phyloP scores from a whole-genome alignment of 1,140 invertebrate genomes.

The Drosophila insularis region DNA sequence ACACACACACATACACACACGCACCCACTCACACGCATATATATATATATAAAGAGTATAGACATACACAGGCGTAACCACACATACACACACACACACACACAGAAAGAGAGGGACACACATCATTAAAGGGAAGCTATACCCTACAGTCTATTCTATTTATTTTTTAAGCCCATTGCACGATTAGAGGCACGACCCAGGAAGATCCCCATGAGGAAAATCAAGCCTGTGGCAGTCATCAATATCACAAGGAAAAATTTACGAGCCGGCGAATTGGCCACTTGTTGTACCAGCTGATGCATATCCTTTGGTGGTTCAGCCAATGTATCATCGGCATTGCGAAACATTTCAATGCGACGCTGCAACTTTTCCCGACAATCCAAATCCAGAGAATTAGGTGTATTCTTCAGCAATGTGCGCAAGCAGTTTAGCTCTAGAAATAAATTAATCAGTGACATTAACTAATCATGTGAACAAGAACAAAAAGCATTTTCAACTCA shows the following conservation, averaged over 20 bases:
- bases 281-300: slow-evolving; percentile 87
- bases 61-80: slow-evolving; percentile 49
- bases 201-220: slow-evolving; percentile 92
- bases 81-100: slow-evolving; percentile 29
- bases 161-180: slow-evolving; percentile 87
- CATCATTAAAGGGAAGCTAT: slow-evolving; percentile 31
- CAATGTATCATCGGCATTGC: slow-evolving; percentile 89
- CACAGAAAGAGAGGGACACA: slow-evolving; percentile 23
- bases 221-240: slow-evolving; percentile 87
- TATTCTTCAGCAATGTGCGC: slow-evolving; percentile 87
- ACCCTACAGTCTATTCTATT: slow-evolving; percentile 65
- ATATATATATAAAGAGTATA: slow-evolving; percentile 27
- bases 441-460: neutral
- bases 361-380: slow-evolving; percentile 91
- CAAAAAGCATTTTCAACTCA: slow-evolving; percentile 83
- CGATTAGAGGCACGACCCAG: slow-evolving; percentile 91
- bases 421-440: slow-evolving; percentile 92
- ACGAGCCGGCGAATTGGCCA: slow-evolving; percentile 88
- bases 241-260: slow-evolving; percentile 90
- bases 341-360: slow-evolving; percentile 94
- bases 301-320: slow-evolving; percentile 86
- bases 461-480: neutral
- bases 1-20: slow-evolving; percentile 1
- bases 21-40: slow-evolving; percentile 25
- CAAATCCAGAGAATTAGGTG: slow-evolving; percentile 86